A percentile compares a stretch with the other conserved stretches of the same genome.
These are phyloP conservation scores for Sebastes glaucus DNA, from an alignment of 2,797 vertebrate species.

Conservation along the genomic window DNA sequence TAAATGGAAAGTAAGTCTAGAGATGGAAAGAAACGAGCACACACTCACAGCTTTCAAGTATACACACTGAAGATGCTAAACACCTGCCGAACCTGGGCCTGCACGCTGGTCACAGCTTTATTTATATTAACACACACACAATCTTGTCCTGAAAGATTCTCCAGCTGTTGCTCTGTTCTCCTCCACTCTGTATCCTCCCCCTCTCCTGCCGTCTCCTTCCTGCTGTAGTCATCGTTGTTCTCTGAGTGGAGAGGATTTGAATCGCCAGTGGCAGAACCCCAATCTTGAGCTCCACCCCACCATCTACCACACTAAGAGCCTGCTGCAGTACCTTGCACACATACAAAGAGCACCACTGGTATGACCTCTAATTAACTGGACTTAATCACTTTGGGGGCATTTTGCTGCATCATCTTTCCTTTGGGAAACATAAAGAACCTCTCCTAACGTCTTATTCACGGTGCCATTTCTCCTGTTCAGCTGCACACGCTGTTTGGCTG, in stretches of 20 bases:
- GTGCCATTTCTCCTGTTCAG: constrained; percentile 10
- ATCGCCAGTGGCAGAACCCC: constrained; percentile 97
- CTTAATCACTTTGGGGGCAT: constrained; percentile 19
- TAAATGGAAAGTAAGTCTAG: constrained; percentile 95
- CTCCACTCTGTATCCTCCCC: constrained; percentile 29
- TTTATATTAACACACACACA: constrained; percentile 26
- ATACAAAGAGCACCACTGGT: constrained; percentile 94
- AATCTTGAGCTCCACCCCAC: constrained; percentile 95
- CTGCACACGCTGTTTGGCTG: constrained; percentile 25
- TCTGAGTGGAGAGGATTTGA: constrained; percentile 98
- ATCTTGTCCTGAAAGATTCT: constrained; percentile 41
- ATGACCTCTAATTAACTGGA: constrained; percentile 65
- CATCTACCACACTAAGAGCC: constrained; percentile 96
- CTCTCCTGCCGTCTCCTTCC: constrained; percentile 48
- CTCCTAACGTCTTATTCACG: constrained; percentile 1
- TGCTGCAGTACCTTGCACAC: constrained; percentile 95
- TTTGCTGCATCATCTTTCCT: constrained; percentile 29
- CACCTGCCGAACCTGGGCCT: constrained; percentile 16
- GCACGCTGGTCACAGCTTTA: constrained; percentile 32
- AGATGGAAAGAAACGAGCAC: neutral
- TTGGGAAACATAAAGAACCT: neutral
- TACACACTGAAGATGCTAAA: constrained; percentile 13
- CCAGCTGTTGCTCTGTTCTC: constrained; percentile 37
- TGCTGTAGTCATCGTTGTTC: constrained; percentile 94
- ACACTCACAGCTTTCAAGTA: constrained; percentile 17